Conservation (phyloP, 1,140 invertebrate species). For the Drosophila varians region DNA sequence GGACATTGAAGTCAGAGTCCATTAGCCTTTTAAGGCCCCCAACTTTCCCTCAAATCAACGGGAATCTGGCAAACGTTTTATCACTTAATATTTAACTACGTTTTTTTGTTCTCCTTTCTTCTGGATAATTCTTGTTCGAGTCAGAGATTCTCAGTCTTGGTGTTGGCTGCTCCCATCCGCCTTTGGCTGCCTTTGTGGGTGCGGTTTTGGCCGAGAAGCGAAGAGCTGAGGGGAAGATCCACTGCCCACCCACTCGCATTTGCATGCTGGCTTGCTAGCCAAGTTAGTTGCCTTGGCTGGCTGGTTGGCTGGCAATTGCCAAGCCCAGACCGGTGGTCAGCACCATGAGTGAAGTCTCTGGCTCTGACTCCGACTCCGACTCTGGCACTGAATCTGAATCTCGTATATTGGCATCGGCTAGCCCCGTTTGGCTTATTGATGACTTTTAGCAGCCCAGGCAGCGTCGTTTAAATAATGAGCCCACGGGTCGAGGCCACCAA, state of each 20-base stretch:
- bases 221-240: constrained; percentile 5
- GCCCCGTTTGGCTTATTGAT: constrained; percentile 66
- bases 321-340: constrained; percentile 72
- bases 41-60: too few species aligned
- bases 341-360: neutral
- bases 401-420: constrained; percentile 30
- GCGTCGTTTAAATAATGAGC: constrained; percentile 80
- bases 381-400: neutral
- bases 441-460: constrained; percentile 77
- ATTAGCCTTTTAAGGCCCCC: too few species aligned
- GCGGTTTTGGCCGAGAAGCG: constrained; percentile 22
- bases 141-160: neutral
- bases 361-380: neutral
- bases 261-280: constrained; percentile 46
- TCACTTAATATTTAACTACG: constrained; percentile 21
- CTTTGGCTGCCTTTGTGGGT: constrained; percentile 35
- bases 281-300: too few species aligned
- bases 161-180: constrained; percentile 48
- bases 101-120: neutral
- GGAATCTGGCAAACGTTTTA: too few species aligned
- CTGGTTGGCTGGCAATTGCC: too few species aligned
- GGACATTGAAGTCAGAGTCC: constrained; percentile 31
- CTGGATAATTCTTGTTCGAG: neutral
- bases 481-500: constrained; percentile 48
- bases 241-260: constrained; percentile 75